Conservation (phyloP, 1,140 invertebrate genomes). For the Thereuonema tuberculata region DNA sequence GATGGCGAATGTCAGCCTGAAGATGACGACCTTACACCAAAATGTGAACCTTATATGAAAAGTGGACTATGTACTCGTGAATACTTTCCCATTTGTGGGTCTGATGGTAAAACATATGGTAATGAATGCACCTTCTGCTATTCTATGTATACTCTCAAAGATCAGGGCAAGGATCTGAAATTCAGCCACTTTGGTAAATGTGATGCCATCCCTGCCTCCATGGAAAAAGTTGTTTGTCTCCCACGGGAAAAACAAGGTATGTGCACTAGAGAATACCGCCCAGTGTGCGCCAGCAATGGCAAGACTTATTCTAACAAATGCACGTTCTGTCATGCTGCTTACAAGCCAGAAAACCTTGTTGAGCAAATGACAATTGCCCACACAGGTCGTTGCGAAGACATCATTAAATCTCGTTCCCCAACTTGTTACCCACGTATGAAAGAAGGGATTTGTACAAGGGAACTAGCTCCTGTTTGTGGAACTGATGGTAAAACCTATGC, state of each 20-base stretch:
- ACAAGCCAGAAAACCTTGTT: constrained; percentile 30
- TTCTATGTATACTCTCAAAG: not conserved
- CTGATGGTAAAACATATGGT: not conserved
- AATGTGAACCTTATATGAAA: too few relatives aligned
- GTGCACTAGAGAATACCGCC: constrained; percentile 58
- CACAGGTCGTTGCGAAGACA: not conserved
- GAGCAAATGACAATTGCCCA: not conserved
- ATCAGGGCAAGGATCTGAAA: constrained; percentile 1
- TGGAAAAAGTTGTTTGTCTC: not conserved
- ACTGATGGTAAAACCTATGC: constrained; percentile 43
- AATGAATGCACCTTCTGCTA: constrained; percentile 3
- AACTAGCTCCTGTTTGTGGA: constrained; percentile 57
- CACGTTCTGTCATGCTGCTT: constrained; percentile 56
- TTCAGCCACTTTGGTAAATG: not conserved
- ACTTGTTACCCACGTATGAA: not conserved
- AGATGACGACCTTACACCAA: not conserved
- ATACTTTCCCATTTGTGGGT: not conserved
- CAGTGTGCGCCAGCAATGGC: constrained; percentile 70
- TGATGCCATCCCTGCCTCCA: not conserved
- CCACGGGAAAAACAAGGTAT: constrained; percentile 39
- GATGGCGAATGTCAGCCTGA: not conserved
- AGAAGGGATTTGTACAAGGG: constrained; percentile 30
- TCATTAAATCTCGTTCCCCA: too few relatives aligned
- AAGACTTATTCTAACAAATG: constrained; percentile 80
- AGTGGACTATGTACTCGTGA: not conserved